Percentiles rank a stretch among this genome's conserved stretches.
These are phyloP conservation scores for Lobophora halterata DNA, from an alignment of 2,888 invertebrate species.

Conservation along the genomic window DNA sequence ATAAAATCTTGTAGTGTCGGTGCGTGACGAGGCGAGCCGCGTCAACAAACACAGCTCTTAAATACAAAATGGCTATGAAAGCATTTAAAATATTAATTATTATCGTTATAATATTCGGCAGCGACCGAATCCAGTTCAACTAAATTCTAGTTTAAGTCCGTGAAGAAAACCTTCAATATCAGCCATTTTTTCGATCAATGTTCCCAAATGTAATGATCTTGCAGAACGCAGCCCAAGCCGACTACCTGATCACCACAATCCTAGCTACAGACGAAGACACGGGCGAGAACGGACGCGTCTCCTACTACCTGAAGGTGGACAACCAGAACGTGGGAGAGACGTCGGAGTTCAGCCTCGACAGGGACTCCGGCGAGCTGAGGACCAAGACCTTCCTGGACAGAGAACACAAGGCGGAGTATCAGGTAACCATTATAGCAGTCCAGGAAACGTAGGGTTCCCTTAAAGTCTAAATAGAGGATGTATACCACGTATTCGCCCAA, in stretches of 20 bases:
- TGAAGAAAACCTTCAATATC: too few relatives aligned
- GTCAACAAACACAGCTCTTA: constrained; percentile 93
- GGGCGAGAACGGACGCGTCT: constrained; percentile 91
- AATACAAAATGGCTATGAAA: too few relatives aligned
- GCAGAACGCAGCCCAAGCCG: constrained; percentile 86
- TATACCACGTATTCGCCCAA: too few relatives aligned
- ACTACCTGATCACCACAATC: constrained; percentile 89
- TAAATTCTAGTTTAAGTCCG: too few relatives aligned
- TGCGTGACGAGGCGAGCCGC: constrained; percentile 86
- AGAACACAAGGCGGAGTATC: constrained; percentile 79
- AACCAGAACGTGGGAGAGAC: constrained; percentile 90
- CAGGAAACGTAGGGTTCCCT: too few relatives aligned
- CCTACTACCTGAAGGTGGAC: constrained; percentile 90
- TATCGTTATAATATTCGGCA: too few relatives aligned
- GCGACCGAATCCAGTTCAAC: too few relatives aligned
- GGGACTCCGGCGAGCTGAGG: constrained; percentile 88
- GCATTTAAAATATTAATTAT: too few relatives aligned
- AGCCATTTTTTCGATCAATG: too few relatives aligned
- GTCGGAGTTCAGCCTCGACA: constrained; percentile 89
- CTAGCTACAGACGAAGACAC: constrained; percentile 90
- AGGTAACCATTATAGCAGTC: constrained; percentile 59
- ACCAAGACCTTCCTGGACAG: constrained; percentile 90
- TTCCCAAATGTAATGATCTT: constrained; percentile 35
- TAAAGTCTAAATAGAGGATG: too few relatives aligned
- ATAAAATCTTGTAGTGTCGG: constrained; percentile 84